Evolutionary conservation across 1,140 invertebrate species (phyloP).

Genomic region (Aphaenogaster ashmeadi): DNA sequence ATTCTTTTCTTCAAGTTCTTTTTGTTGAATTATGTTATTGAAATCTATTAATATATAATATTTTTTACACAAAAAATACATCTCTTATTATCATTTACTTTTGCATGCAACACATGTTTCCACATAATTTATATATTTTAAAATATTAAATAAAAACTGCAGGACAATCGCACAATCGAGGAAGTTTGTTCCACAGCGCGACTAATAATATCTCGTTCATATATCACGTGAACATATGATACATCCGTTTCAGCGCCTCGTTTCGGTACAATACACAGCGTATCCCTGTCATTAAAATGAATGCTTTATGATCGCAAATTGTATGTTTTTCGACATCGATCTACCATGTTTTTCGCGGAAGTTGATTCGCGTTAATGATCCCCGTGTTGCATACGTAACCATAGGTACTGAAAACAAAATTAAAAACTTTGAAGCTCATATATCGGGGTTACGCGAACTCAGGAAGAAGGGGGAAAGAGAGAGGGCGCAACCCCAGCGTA

Average conservation of each 20-base stretch:
- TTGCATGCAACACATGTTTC: neutral
- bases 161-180: neutral
- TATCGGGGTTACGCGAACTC: neutral
- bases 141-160: neutral
- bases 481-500: neutral
- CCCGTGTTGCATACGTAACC: slow-evolving; percentile 1
- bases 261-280: slow-evolving; percentile 21
- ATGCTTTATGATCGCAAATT: slow-evolving; percentile 46
- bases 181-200: neutral
- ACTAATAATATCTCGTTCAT: neutral
- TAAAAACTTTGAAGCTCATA: slow-evolving; percentile 47
- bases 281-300: slow-evolving; percentile 23
- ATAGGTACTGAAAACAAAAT: slow-evolving; percentile 41
- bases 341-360: slow-evolving; percentile 30
- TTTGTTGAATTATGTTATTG: neutral
- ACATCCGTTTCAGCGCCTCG: slow-evolving; percentile 23
- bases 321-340: slow-evolving; percentile 38
- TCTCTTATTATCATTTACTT: neutral
- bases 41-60: neutral
- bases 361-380: slow-evolving; percentile 49
- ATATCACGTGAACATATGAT: neutral
- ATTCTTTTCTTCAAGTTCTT: neutral
- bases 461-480: neutral
- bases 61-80: neutral
- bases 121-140: neutral